phyloP scores from a whole-genome alignment of 2,797 vertebrate species.

The Halcyon leucocephala region DNA sequence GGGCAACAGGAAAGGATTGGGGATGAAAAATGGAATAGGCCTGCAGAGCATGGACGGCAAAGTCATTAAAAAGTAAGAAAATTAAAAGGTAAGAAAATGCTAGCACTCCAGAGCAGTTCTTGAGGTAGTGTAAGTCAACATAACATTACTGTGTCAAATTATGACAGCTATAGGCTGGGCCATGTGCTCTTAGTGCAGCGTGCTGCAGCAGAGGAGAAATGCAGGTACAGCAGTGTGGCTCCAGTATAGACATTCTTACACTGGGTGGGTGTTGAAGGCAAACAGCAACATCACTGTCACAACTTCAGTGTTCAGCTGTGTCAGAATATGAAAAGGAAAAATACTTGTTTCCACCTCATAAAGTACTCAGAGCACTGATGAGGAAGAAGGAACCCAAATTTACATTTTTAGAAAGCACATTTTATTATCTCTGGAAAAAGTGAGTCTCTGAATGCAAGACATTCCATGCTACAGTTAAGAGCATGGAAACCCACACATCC shows the following conservation, averaged over 20 bases:
- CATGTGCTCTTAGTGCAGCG: neutral
- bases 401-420: neutral
- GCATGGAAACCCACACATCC: neutral
- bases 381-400: neutral
- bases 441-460: neutral
- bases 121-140: neutral
- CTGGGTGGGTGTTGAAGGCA: neutral
- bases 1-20: neutral
- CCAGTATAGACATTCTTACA: neutral
- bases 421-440: neutral
- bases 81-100: neutral
- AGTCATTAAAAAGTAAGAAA: slow-evolving; percentile 2
- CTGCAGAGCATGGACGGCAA: neutral
- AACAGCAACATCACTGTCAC: neutral
- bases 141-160: neutral
- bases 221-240: neutral
- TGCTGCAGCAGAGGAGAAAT: neutral
- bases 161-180: neutral
- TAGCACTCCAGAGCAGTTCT: neutral
- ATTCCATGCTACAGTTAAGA: neutral
- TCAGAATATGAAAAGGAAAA: neutral
- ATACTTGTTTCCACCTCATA: neutral
- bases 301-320: neutral
- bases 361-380: neutral
- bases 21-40: neutral